Evolutionary conservation across 1,140 invertebrate species (phyloP), one percentile per base, ranked within the genome.

Genomic region (Acyrthosiphon pisum): DNA sequence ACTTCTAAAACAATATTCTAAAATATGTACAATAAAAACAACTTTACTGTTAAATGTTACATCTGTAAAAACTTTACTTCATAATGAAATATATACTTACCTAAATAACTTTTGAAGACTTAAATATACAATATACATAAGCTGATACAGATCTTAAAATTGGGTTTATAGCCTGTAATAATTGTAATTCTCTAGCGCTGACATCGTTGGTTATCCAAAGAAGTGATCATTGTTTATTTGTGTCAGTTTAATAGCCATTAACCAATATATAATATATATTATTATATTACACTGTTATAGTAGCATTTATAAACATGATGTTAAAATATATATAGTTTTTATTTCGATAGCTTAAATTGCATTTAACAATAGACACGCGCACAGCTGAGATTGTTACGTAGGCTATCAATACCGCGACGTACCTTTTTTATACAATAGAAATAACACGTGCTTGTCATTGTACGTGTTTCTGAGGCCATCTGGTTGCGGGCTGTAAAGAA

Each of bases 401-500:
- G 44, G 23, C 53, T 90, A 90, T 68, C 26, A 68, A 41, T 56
- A 60, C 22, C 30, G 22, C 2, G 26, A 26, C 44, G 56, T 90
- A 90, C 56, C 89, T 68, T 90, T 60, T 37, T 44, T n/a, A 26
- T 44, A 90, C 60, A 68, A 90, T 44, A 90, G 41, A 46, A 60
- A 90, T n/a, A 90, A 68, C 56, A 68, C 89, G 37, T 90, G 89
- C n/a, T 41, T 68, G 53, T 20, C 37, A 68, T 90, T 68, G 89
- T 68, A 90, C 56, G 37, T 90, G 37, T 60, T 68, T 44, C 20
- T n/a, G 53, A 37, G 1, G 11, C 53, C 89, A 90, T 90, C 89
- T 90, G 89, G 89, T 90, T 44, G 14, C 9, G 37, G 3, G 89
- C 26, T 30, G 37, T 44, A 90, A 26, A 44, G 22, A 44, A 90